Evolutionary conservation across 2,113 vertebrate genomes (phyloP), one percentile per base, ranked within the genome.

Genomic region (Megaptera novaeangliae): DNA sequence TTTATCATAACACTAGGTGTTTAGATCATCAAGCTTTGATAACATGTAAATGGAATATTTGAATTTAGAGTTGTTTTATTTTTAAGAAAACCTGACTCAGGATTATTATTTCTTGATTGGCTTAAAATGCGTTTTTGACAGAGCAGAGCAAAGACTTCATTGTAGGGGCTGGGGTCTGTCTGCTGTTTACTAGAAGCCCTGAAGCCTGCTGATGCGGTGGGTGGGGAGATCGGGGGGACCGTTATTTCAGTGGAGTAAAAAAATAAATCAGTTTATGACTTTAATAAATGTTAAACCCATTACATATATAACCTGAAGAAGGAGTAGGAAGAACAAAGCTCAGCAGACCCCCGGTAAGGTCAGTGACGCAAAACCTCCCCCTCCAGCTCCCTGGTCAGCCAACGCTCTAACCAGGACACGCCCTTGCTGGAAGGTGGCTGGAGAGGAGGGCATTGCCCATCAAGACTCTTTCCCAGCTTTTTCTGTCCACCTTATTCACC

Each of bases 331-430:
- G 29, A 44, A 44, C 15, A 41, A 41, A 61, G 21, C 57, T 68
- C 6, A 17, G 46, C 61, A 23, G 3, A n/a, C 20, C 68, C 64
- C 25, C 55, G 3, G 4, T 7, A 14, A 57, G 14, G 34, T 39
- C 72, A 80, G 29, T 31, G 71, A 31, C 9, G 21, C 20, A 23
- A n/a, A 29, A 66, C 27, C 10, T 20, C 6, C 17, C 10, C 25
- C 17, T 34, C 52, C 39, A 44, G 15, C n/a, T 72, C 27, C 11
- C 44, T 15, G 8, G 4, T 41, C n/a, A 11, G 5, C 31, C 15
- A 18, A 36, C n/a, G 6, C 52, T 59, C 34, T n/a, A 20, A 10
- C 27, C 0, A 0, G 5, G 34, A 27, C 36, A 20, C 29, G 29
- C 36, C 25, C 52, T 11, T 13, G 2, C 21, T 77, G 23, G 59